Evolutionary conservation across 2,888 invertebrate genomes (phyloP), one percentile per base, ranked within the genome.

Genomic region (Halocaridina rubra): DNA sequence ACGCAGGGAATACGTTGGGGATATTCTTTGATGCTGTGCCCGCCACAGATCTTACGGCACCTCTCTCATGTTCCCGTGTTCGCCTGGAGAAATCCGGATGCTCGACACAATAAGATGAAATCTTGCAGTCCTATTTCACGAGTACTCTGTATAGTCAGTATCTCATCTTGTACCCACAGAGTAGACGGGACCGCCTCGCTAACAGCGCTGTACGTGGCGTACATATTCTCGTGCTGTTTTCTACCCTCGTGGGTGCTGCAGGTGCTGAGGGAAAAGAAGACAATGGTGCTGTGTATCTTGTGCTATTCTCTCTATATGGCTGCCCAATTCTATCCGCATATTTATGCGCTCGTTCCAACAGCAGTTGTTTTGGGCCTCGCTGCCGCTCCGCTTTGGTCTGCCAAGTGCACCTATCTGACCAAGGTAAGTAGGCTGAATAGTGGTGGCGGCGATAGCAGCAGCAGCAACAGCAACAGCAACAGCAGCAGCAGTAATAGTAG

Each of bases 361-460:
- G 97, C 98, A 30, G 95, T 98, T 30, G 93, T 98, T n/a, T 94
- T 97, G 33, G 98, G 99, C 88, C 92, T 98, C 79, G 97, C 97
- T 10, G 98, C 97, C 2, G 98, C 98, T 0, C 98, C 98, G 71
- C 95, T 99, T 94, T 99, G 99, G 99, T 96, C 98, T 0, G 97
- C 98, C 24, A 97, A 98, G 91, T 98, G 98, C 85, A 97, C 97
- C 1, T 99, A 99, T 91, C 93, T 99, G 88, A 98, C 98, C 16
- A 89, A 89, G 72, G 89, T 89, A 74, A 87, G 86, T 57, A n/a
- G n/a, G 22, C 53, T 53, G 7, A 16, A 30, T 59, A 19, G 29
- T 24, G 8, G 29, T 10, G 10, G n/a, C n/a, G n/a, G n/a, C n/a
- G n/a, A n/a, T n/a, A n/a, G n/a, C n/a, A n/a, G n/a, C n/a, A n/a